These are phyloP conservation scores for Chironomus riparius DNA, from an alignment of 2,888 invertebrate genomes.

Conservation along the genomic window DNA sequence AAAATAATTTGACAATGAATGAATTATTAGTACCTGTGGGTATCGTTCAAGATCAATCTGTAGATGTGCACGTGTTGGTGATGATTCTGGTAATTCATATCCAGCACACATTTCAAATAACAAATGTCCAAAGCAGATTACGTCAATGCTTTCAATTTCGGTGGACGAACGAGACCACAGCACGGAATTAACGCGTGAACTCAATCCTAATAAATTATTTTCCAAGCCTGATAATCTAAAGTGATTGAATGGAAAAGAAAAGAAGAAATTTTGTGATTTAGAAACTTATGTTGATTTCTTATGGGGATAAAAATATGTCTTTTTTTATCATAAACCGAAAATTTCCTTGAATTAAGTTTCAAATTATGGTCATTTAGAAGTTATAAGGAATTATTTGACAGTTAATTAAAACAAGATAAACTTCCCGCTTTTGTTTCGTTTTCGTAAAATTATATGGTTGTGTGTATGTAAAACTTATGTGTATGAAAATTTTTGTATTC, in stretches of 20 bases:
- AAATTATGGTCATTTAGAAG: too few species aligned
- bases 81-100: slow-evolving; percentile 64
- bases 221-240: slow-evolving; percentile 73
- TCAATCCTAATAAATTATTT: slow-evolving; percentile 70
- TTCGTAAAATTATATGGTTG: too few species aligned
- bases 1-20: neutral
- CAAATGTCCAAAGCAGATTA: slow-evolving; percentile 70
- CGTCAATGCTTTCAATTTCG: slow-evolving; percentile 51
- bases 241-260: neutral
- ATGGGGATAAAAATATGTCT: neutral
- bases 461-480: neutral
- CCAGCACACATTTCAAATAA: slow-evolving; percentile 89
- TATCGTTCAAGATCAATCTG: slow-evolving; percentile 57
- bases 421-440: too few species aligned
- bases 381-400: too few species aligned
- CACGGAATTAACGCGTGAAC: slow-evolving; percentile 47
- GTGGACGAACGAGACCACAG: slow-evolving; percentile 44
- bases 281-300: neutral
- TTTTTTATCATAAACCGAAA: neutral
- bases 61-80: slow-evolving; percentile 64
- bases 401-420: too few species aligned
- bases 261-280: neutral
- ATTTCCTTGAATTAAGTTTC: too few species aligned
- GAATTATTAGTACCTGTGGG: slow-evolving; percentile 51
- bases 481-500: neutral